Base-by-base conservation (phyloP, 2,888 invertebrate genomes). In the Cantharis rufa region DNA sequence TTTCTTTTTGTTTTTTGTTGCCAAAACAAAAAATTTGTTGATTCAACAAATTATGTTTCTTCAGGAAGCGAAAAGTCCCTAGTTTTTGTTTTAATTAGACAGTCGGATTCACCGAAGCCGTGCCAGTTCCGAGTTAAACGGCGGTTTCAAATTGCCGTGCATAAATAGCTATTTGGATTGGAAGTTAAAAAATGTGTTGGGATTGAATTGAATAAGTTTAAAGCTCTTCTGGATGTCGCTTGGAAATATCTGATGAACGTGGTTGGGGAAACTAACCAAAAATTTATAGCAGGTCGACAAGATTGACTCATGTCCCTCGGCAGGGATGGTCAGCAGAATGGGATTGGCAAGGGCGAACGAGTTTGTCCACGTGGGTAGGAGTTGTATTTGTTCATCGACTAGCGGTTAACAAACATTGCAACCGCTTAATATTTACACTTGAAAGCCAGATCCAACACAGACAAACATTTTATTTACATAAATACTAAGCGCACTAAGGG, bases 231-330 rank as follows among this genome's bases (percentile, higher is more conserved):
- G 11, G n/a, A 48, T n/a, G 48, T 9, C n/a, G n/a, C n/a, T 48
- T n/a, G 48, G n/a, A 77, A 73, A 73, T 15, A 77, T 74, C 64
- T 70, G 75, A 78, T 73, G 78, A 75, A 78, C 78, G 18, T 63
- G 64, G 66, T 69, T 70, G 66, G 69, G 71, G 64, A 76, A 75
- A 78, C 74, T 62, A 68, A 70, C 74, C 72, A 79, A 79, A 80
- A 77, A 80, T 80, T 79, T 80, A 80, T 80, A 66, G 76, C 79
- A 78, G 80, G 80, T 79, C 80, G 78, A 79, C 79, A 79, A 80
- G 80, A 80, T 80, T 80, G 80, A 80, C 79, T 80, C 70, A 74
- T 73, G 75, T 78, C 78, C 76, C 75, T 24, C 64, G 61, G 73
- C 69, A 68, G 75, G 78, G 78, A 62, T 64, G 78, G 74, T 74